phyloP scores from a whole-genome alignment of 2,797 vertebrate genomes.

The Lacerta bilineata region DNA sequence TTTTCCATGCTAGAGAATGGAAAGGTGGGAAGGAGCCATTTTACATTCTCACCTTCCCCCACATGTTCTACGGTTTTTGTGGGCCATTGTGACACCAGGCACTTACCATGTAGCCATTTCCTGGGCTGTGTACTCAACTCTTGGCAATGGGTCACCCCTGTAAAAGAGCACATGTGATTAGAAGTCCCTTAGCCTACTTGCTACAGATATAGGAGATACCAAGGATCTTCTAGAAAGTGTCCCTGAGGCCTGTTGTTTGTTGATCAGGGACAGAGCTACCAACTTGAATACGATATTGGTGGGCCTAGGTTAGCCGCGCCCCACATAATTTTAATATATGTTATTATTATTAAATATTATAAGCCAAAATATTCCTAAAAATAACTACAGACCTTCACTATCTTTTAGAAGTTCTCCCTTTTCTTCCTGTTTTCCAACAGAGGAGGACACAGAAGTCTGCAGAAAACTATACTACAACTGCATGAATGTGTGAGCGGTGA shows the following conservation, averaged over 20 bases:
- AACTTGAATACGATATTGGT: too few relatives aligned
- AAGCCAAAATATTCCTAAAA: neutral
- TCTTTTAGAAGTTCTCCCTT: neutral
- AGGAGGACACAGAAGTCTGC: neutral
- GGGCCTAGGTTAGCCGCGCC: too few relatives aligned
- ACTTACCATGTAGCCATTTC: constrained; percentile 87
- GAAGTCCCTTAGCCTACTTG: neutral
- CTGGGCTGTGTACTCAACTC: constrained; percentile 83
- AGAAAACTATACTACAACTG: neutral
- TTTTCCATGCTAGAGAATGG: neutral
- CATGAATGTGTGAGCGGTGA: neutral
- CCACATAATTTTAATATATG: too few relatives aligned
- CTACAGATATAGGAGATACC: neutral
- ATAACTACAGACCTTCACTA: neutral
- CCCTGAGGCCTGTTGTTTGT: too few relatives aligned
- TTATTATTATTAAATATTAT: too few relatives aligned
- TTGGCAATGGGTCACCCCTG: constrained; percentile 85
- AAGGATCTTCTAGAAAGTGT: neutral
- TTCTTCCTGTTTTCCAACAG: constrained; percentile 7
- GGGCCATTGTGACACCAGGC: fast-evolving
- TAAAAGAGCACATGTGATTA: neutral
- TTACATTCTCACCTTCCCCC: neutral
- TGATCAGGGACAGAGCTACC: too few relatives aligned
- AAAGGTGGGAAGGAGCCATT: neutral
- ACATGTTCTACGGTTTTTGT: neutral